Percentiles rank a stretch among this genome's conserved stretches.
These are phyloP conservation scores for Sinohyriopsis cumingii DNA, from an alignment of 2,888 invertebrate genomes.

Conservation along the genomic window DNA sequence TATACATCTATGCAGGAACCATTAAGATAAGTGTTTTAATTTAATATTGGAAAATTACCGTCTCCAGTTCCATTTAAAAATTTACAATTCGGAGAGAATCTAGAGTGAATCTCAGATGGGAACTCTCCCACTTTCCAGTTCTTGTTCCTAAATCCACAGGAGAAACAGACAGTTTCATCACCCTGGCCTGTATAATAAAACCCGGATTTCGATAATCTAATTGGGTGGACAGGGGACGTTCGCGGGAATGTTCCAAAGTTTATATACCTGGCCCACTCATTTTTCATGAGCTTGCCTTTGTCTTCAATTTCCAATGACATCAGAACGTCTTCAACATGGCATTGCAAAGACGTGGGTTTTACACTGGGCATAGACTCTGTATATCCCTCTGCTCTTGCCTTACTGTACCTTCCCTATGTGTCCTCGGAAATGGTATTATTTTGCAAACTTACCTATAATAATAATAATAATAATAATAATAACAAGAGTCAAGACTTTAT, in stretches of 20 bases:
- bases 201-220: conserved; percentile 9
- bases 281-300: conserved; percentile 1
- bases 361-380: too few relatives aligned
- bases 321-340: too few relatives aligned
- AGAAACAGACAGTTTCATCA: conserved; percentile 11
- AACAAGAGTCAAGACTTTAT: too few relatives aligned
- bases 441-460: too few relatives aligned
- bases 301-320: too few relatives aligned
- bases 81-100: conserved; percentile 9
- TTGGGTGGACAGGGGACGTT: conserved; percentile 1
- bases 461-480: too few relatives aligned
- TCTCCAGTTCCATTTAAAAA: conserved; percentile 1
- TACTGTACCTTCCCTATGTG: too few relatives aligned
- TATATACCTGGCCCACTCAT: conserved; percentile 9
- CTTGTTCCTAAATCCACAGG: conserved; percentile 7
- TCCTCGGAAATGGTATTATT: too few relatives aligned
- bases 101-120: conserved; percentile 3
- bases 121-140: conserved; percentile 3
- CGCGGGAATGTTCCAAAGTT: conserved; percentile 5
- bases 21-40: too few relatives aligned
- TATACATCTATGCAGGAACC: too few relatives aligned
- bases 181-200: conserved; percentile 9
- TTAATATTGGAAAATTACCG: conserved; percentile 5
- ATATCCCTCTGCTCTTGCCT: too few relatives aligned
- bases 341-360: too few relatives aligned